Evolutionary conservation across 2,113 vertebrate genomes (phyloP).

Genomic region (Sinosuthora webbiana): DNA sequence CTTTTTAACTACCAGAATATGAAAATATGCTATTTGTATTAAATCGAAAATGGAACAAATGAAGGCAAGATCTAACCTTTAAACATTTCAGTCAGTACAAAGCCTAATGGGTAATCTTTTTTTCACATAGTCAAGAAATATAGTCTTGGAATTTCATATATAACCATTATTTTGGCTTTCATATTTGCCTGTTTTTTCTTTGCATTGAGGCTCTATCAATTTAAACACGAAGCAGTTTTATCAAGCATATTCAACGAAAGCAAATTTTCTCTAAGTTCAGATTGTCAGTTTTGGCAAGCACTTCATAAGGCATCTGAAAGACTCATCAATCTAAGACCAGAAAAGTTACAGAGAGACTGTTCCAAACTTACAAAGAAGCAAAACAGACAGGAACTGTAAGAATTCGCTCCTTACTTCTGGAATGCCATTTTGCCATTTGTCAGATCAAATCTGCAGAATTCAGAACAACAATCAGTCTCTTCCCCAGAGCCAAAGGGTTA

Average conservation of each 20-base stretch:
- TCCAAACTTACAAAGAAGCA: not conserved
- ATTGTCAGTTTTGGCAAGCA: not conserved
- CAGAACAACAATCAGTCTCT: not conserved
- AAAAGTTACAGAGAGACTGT: not conserved
- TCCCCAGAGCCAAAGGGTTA: not conserved
- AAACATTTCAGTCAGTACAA: not conserved
- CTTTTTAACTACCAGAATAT: not conserved
- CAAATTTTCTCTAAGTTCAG: not conserved
- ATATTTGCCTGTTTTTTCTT: not conserved
- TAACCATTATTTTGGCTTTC: not conserved
- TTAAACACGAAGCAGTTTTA: not conserved
- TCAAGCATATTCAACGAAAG: not conserved
- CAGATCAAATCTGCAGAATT: not conserved
- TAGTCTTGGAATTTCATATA: not conserved
- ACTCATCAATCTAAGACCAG: not conserved
- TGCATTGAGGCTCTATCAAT: not conserved
- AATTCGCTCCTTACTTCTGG: not conserved
- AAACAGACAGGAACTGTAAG: not conserved
- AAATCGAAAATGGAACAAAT: not conserved
- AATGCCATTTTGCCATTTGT: not conserved
- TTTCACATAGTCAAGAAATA: not conserved
- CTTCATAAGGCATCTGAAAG: not conserved
- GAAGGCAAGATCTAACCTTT: not conserved
- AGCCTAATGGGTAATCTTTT: not conserved
- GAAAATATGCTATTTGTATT: not conserved